Conservation (phyloP, 2,888 invertebrate genomes). For the Cataglyphis albicans region DNA sequence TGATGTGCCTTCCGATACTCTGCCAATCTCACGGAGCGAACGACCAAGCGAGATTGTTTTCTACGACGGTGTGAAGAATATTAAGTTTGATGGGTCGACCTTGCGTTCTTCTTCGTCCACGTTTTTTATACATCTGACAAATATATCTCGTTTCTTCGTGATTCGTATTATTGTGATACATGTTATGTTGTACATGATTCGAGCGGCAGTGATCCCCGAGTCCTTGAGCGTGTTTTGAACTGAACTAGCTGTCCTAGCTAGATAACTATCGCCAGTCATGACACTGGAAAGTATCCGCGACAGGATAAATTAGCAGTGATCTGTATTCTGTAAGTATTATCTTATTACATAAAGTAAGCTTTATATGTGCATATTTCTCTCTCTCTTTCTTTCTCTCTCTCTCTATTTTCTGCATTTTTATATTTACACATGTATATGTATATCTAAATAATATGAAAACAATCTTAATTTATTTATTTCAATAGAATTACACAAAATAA, state of each 20-base stretch:
- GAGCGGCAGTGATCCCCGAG: background rate
- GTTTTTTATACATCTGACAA: background rate
- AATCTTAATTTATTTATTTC: background rate
- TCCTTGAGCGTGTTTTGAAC: constrained; percentile 2
- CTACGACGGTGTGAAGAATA: background rate
- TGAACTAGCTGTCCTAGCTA: background rate
- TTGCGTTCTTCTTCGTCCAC: background rate
- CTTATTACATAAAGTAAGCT: constrained; percentile 6
- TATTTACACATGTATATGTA: background rate
- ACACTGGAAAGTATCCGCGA: constrained; percentile 30
- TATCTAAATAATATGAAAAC: background rate
- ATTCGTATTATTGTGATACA: background rate
- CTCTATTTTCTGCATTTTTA: background rate
- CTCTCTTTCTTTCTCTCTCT: background rate
- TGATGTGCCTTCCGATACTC: background rate
- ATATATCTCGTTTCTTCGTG: background rate
- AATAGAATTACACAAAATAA: background rate
- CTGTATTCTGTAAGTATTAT: constrained; percentile 66
- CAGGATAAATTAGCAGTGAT: constrained; percentile 53
- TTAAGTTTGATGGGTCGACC: background rate
- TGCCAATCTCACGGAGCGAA: background rate
- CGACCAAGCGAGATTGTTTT: background rate
- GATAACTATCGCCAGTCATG: constrained; percentile 38
- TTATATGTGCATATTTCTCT: background rate
- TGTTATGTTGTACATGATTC: background rate